phyloP scores from a whole-genome alignment of 2,888 invertebrate genomes.

The Dicranocentrus wangi region DNA sequence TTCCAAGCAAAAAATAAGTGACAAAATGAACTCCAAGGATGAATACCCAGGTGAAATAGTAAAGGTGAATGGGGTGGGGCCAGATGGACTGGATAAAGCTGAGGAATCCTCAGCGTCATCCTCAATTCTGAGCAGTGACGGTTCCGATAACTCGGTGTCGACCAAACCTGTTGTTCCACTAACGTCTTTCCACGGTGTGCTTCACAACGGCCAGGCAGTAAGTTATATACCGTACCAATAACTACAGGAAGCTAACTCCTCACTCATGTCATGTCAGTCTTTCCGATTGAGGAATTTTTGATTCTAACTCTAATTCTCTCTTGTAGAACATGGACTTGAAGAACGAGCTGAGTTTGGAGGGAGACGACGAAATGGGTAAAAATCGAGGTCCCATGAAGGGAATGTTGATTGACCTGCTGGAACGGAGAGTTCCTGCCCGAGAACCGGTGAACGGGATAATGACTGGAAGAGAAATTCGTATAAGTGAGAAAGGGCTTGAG shows the following conservation, averaged over 20 bases:
- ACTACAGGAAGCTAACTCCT: too few relatives aligned
- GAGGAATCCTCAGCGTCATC: conserved; percentile 77
- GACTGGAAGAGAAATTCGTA: conserved; percentile 77
- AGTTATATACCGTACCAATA: too few relatives aligned
- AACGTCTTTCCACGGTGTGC: conserved; percentile 80
- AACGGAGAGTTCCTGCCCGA: conserved; percentile 82
- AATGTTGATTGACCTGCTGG: conserved; percentile 88
- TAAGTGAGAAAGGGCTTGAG: conserved; percentile 79
- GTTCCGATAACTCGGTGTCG: conserved; percentile 74
- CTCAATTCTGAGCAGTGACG: conserved; percentile 77
- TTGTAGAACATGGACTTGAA: conserved; percentile 57
- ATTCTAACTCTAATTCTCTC: neutral
- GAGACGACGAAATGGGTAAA: conserved; percentile 74
- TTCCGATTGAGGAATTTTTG: too few relatives aligned
- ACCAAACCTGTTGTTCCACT: conserved; percentile 38
- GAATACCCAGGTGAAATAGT: conserved; percentile 31
- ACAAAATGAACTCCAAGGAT: conserved; percentile 33
- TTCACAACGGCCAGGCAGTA: conserved; percentile 77
- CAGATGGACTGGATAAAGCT: conserved; percentile 73
- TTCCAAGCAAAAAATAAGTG: conserved; percentile 44
- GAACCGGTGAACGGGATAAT: conserved; percentile 79
- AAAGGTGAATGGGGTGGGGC: conserved; percentile 74
- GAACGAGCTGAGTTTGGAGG: conserved; percentile 45
- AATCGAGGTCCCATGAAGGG: conserved; percentile 72
- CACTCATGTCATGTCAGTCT: too few relatives aligned